A percentile compares a stretch with the other conserved stretches of the same genome.
phyloP scores from a whole-genome alignment of 1,140 invertebrate genomes.

The Drosophila neocordata region DNA sequence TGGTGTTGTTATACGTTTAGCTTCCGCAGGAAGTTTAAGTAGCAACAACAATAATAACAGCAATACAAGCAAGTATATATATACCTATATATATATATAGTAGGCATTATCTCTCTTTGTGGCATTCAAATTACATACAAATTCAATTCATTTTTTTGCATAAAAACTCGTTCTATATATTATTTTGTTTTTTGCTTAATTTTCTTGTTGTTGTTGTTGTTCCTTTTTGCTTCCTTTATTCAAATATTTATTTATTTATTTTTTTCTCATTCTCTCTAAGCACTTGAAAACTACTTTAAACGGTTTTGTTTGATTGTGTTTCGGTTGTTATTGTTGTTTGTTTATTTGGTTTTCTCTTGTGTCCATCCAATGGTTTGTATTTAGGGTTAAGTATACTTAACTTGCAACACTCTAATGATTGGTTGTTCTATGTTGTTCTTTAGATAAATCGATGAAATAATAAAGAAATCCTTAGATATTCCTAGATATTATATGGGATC shows the following conservation, averaged over 20 bases:
- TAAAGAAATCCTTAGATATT: no score
- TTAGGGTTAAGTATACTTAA: constrained; percentile 53
- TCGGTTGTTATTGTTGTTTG: constrained; percentile 19
- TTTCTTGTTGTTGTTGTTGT: constrained; percentile 24
- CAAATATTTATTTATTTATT: constrained; percentile 41
- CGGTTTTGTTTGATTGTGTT: constrained; percentile 27
- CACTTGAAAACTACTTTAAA: constrained; percentile 70
- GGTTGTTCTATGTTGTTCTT: background rate
- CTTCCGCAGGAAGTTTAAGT: constrained; percentile 79
- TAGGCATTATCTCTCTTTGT: constrained; percentile 1
- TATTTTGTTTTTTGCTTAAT: constrained; percentile 1
- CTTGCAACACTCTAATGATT: constrained; percentile 18
- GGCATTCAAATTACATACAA: constrained; percentile 63
- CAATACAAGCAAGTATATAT: constrained; percentile 34
- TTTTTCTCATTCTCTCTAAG: constrained; percentile 34
- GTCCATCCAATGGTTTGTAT: constrained; percentile 11
- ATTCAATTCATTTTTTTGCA: constrained; percentile 71
- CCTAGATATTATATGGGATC: no score
- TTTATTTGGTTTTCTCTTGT: background rate
- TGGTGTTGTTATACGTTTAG: constrained; percentile 58
- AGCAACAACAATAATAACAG: constrained; percentile 30
- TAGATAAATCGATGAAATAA: no score
- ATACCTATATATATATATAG: constrained; percentile 26
- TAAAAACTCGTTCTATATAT: constrained; percentile 66
- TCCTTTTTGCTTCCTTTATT: constrained; percentile 35